Evolutionary conservation across 2,797 vertebrate species (phyloP).

Genomic region (Phylloscopus collybita): DNA sequence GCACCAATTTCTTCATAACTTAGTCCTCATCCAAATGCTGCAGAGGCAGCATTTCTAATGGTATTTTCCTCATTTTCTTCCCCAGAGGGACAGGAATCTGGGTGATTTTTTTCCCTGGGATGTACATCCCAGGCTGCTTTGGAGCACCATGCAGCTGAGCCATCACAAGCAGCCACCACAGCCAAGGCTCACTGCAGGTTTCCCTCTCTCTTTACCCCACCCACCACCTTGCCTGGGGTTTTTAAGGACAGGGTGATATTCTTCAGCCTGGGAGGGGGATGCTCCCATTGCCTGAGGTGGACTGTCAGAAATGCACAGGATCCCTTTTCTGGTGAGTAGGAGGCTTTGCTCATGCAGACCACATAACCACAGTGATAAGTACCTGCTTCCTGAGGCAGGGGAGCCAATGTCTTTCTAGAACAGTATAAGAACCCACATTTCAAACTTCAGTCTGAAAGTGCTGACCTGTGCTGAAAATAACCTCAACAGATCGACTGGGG

Average conservation of each 20-base stretch:
- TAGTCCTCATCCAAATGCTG: neutral
- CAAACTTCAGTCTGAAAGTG: neutral
- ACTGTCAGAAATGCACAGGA: neutral
- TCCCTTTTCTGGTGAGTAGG: accelerated
- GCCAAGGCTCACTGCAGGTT: neutral
- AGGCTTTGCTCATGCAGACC: neutral
- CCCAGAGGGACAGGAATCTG: neutral
- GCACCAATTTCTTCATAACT: neutral
- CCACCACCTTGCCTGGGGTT: neutral
- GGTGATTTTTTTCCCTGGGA: neutral
- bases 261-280: neutral
- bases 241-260: neutral
- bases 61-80: neutral
- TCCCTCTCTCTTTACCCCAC: neutral
- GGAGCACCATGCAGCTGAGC: accelerated
- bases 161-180: neutral
- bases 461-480: neutral
- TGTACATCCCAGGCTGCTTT: neutral
- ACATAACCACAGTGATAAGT: neutral
- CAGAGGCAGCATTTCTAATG: neutral
- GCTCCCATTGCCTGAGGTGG: neutral
- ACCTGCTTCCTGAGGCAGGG: neutral
- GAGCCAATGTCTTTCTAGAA: neutral
- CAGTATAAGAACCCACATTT: neutral
- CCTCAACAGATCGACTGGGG: neutral